phyloP scores from a whole-genome alignment of 2,113 vertebrate genomes.

The Dunckerocampus dactyliophorus region DNA sequence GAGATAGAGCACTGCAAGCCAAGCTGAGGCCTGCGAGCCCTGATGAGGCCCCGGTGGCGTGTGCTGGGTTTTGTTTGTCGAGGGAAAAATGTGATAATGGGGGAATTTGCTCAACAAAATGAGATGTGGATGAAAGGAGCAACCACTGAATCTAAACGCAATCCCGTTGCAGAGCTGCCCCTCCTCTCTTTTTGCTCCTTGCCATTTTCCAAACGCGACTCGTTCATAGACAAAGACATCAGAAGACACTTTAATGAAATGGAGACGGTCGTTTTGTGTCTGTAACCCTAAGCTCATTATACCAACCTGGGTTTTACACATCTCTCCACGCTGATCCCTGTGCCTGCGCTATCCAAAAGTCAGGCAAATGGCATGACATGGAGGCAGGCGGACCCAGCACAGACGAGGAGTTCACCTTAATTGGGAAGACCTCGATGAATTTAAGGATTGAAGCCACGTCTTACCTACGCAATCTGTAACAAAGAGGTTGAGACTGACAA shows the following conservation, averaged over 20 bases:
- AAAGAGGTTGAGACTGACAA: constrained; percentile 2
- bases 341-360: constrained; percentile 23
- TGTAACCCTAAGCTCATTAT: constrained; percentile 56
- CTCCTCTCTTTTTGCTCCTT: too few relatives aligned
- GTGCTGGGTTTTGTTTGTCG: constrained; percentile 43
- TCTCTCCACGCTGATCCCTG: constrained; percentile 31
- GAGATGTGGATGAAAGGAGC: neutral
- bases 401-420: constrained; percentile 59
- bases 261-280: constrained; percentile 28
- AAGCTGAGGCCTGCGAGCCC: constrained; percentile 51
- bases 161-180: too few relatives aligned
- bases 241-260: constrained; percentile 45
- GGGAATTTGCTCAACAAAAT: constrained; percentile 46
- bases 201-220: too few relatives aligned
- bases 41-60: constrained; percentile 39
- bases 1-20: constrained; percentile 47
- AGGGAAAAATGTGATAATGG: constrained; percentile 49
- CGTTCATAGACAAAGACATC: constrained; percentile 31
- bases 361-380: constrained; percentile 40
- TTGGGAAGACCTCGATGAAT: constrained; percentile 51
- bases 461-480: constrained; percentile 20
- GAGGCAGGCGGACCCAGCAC: constrained; percentile 30
- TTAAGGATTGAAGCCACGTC: constrained; percentile 28
- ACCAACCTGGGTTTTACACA: constrained; percentile 34
- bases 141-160: neutral